phyloP scores from a whole-genome alignment of 1,140 invertebrate species.

The Colletes gigas region DNA sequence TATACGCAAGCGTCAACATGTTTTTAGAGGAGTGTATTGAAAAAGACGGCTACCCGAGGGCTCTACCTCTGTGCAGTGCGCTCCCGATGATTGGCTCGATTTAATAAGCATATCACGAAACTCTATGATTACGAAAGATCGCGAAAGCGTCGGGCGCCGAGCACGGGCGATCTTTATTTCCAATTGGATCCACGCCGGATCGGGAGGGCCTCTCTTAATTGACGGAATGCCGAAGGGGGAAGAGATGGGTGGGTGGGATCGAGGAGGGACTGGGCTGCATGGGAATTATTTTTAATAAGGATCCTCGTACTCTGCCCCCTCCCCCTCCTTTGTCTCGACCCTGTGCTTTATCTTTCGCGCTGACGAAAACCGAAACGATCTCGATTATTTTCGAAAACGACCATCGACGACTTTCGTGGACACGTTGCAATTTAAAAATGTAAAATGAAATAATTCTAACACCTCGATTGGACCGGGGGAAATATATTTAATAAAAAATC shows the following conservation, averaged over 20 bases:
- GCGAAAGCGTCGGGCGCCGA: slow-evolving; percentile 58
- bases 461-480: no score
- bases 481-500: no score
- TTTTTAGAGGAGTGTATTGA: background rate
- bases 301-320: slow-evolving; percentile 41
- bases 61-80: background rate
- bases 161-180: slow-evolving; percentile 66
- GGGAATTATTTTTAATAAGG: slow-evolving; percentile 70
- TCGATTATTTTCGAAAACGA: no score
- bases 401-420: no score
- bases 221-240: slow-evolving; percentile 54
- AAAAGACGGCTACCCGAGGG: slow-evolving; percentile 10
- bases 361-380: background rate
- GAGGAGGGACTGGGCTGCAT: slow-evolving; percentile 45
- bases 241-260: slow-evolving; percentile 48
- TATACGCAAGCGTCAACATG: no score
- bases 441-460: no score
- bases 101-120: slow-evolving; percentile 72
- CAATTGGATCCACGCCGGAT: slow-evolving; percentile 65
- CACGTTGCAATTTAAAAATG: no score
- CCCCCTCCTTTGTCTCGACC: background rate
- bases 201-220: slow-evolving; percentile 56
- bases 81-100: slow-evolving; percentile 57
- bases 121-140: slow-evolving; percentile 68
- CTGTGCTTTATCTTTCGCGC: slow-evolving; percentile 16